Percentiles rank a stretch among this genome's conserved stretches.
Conservation (phyloP, 1,140 invertebrate species). For the Acyrthosiphon pisum region DNA sequence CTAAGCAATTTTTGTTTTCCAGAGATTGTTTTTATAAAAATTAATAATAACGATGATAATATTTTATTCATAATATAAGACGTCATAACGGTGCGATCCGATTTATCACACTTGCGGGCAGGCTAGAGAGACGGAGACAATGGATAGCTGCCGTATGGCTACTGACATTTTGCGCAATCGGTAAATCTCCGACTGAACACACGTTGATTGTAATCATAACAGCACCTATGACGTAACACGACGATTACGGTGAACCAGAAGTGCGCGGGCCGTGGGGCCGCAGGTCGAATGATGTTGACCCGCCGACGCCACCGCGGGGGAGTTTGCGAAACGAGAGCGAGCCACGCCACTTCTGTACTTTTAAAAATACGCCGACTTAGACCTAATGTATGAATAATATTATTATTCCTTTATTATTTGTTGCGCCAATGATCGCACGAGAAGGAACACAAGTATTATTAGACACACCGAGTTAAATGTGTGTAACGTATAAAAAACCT, state of each 20-base stretch:
- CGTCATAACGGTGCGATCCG: neutral
- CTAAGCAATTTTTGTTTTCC: neutral
- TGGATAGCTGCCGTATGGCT: neutral
- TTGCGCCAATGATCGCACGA: neutral
- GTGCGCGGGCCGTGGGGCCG: neutral
- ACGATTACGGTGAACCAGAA: constrained; percentile 9
- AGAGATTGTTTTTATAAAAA: neutral
- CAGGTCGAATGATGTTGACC: constrained; percentile 24
- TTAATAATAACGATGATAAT: constrained; percentile 11
- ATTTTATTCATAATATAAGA: neutral
- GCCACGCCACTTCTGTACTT: neutral
- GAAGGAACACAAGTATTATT: neutral
- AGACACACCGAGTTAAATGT: neutral
- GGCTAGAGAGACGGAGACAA: neutral
- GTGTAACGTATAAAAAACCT: neutral
- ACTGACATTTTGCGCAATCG: constrained; percentile 30
- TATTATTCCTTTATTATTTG: constrained; percentile 8
- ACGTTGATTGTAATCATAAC: neutral
- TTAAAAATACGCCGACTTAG: neutral
- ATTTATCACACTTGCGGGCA: neutral
- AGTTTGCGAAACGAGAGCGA: constrained; percentile 45
- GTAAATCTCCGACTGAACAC: neutral
- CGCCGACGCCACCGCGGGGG: neutral
- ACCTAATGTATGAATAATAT: neutral
- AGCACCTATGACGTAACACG: neutral